Conservation (phyloP, 2,888 invertebrate genomes). For the Saturnia pavonia region DNA sequence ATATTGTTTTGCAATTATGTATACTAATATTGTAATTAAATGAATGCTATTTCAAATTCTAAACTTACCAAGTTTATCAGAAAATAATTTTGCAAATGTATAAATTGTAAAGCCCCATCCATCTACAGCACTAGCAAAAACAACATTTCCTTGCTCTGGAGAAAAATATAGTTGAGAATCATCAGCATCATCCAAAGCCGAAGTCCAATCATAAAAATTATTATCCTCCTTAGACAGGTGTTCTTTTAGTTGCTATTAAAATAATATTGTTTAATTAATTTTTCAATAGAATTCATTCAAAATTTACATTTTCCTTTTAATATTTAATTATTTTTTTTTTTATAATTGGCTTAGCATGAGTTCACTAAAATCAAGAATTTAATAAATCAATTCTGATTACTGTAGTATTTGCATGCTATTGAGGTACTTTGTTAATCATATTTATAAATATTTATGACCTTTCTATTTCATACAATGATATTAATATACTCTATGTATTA, state of each 20-base stretch:
- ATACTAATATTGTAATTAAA: neutral
- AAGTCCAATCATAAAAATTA: slow-evolving; percentile 86
- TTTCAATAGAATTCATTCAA: neutral
- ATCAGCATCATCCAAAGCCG: slow-evolving; percentile 90
- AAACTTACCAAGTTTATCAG: slow-evolving; percentile 83
- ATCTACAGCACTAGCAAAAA: slow-evolving; percentile 97
- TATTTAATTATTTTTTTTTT: neutral
- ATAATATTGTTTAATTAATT: slow-evolving; percentile 4
- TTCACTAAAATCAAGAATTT: neutral
- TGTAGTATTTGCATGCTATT: neutral
- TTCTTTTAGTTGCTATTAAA: slow-evolving; percentile 52
- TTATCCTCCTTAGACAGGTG: slow-evolving; percentile 57
- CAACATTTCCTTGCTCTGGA: slow-evolving; percentile 96
- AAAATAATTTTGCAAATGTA: slow-evolving; percentile 91
- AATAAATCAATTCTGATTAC: neutral
- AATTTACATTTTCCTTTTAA: neutral
- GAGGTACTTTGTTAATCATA: neutral
- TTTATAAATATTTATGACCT: neutral
- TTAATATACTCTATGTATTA: neutral
- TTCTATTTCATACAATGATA: neutral
- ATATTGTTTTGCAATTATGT: neutral
- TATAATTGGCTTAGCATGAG: too few relatives aligned
- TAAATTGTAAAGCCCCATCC: slow-evolving; percentile 92
- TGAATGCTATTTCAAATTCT: neutral
- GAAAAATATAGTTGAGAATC: slow-evolving; percentile 95